Conservation (phyloP, 2,888 invertebrate species). For the Cephonodes hylas region DNA sequence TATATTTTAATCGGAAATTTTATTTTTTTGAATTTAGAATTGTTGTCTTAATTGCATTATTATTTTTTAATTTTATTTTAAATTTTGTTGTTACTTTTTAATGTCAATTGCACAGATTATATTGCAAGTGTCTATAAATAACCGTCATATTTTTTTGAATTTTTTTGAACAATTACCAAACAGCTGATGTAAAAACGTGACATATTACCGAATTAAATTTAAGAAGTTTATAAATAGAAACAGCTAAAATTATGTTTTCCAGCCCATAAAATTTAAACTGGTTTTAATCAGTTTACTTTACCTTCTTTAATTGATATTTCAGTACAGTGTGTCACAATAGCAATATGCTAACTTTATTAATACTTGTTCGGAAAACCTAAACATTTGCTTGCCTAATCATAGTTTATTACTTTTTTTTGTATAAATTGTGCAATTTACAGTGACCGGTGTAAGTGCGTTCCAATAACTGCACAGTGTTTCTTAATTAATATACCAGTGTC, state of each 20-base stretch:
- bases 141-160: neutral
- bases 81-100: neutral
- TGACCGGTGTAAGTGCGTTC: constrained; percentile 13
- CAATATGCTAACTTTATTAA: neutral
- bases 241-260: too few species aligned
- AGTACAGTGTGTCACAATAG: neutral
- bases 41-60: neutral
- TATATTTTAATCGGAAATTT: constrained; percentile 28
- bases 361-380: neutral
- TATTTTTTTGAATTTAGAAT: neutral
- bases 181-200: neutral
- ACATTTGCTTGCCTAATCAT: neutral
- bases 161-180: neutral
- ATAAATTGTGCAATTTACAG: constrained; percentile 12
- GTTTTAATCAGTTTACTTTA: too few species aligned
- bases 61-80: neutral
- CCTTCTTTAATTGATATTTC: too few species aligned
- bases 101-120: neutral
- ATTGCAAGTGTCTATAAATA: too few species aligned
- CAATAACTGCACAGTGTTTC: constrained; percentile 9
- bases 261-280: too few species aligned
- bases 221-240: too few species aligned
- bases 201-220: too few species aligned
- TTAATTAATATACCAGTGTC: constrained; percentile 27
- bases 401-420: neutral